A percentile compares a stretch with the other conserved stretches of the same genome.
phyloP scores from a whole-genome alignment of 2,797 vertebrate genomes.

The Fringilla coelebs region DNA sequence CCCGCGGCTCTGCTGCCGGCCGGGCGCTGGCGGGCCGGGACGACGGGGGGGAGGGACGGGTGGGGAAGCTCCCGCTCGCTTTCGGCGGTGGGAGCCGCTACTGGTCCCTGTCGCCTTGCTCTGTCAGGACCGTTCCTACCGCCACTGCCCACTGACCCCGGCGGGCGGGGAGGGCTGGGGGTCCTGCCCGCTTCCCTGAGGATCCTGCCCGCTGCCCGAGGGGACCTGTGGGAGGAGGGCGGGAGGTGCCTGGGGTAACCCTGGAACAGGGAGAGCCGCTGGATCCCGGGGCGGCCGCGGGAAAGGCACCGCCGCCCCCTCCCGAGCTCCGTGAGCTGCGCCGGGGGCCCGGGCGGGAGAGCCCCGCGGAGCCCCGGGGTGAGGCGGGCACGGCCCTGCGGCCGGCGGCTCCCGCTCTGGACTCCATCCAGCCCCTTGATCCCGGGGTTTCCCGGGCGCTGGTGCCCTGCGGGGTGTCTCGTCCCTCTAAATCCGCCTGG shows the following conservation, averaged over 20 bases:
- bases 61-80: background rate
- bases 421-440: background rate
- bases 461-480: background rate
- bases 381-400: background rate
- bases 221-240: background rate
- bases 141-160: background rate
- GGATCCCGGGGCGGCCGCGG: background rate
- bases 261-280: background rate
- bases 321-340: accelerated
- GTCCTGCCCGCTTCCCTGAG: background rate
- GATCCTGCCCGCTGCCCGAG: background rate
- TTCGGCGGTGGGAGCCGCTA: background rate
- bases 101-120: background rate
- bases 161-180: background rate
- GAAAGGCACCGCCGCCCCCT: background rate
- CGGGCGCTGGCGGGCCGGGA: background rate
- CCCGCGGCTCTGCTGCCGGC: background rate
- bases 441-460: background rate
- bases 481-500: background rate
- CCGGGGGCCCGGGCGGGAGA: background rate
- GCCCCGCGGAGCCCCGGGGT: background rate
- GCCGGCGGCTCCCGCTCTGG: background rate
- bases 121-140: background rate
- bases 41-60: too few species aligned
- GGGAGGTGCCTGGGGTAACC: background rate